A percentile compares a stretch with the other conserved stretches of the same genome.
Evolutionary conservation across 2,888 invertebrate genomes (phyloP).

Genomic region (Netelia inedita): DNA sequence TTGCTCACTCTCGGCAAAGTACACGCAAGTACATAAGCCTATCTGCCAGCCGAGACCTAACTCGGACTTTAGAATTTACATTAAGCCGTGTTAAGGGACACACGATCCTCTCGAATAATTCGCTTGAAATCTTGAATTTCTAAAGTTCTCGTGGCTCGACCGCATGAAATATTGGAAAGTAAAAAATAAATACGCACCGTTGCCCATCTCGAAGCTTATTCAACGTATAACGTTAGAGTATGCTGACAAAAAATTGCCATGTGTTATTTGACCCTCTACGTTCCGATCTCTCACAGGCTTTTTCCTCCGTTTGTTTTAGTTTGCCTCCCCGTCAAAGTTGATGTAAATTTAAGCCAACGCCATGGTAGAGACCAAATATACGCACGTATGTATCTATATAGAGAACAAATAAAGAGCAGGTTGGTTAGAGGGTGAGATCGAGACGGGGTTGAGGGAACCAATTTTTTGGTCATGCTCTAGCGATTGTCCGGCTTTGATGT

Average conservation of each 20-base stretch:
- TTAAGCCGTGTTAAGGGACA: no score
- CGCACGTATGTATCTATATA: background rate
- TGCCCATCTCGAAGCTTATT: background rate
- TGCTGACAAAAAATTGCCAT: constrained; percentile 16
- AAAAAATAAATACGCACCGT: no score
- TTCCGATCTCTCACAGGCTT: background rate
- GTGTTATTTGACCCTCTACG: constrained; percentile 44
- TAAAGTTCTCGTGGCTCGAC: no score
- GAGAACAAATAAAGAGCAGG: constrained; percentile 7
- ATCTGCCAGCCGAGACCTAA: background rate
- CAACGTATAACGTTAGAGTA: constrained; percentile 4
- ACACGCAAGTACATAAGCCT: constrained; percentile 1
- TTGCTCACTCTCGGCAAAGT: background rate
- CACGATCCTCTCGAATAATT: no score
- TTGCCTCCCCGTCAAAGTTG: constrained; percentile 37
- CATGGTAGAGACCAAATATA: constrained; percentile 15
- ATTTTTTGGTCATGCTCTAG: background rate
- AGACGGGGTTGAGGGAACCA: constrained; percentile 11
- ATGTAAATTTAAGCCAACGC: constrained; percentile 47
- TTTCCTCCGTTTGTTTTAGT: background rate
- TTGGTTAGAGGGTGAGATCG: background rate
- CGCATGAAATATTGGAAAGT: no score
- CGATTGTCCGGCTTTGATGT: constrained; percentile 15
- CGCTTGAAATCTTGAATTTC: no score
- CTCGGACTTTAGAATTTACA: no score